Base-by-base conservation (phyloP, 2,888 invertebrate genomes). In the Pollenia angustigena region DNA sequence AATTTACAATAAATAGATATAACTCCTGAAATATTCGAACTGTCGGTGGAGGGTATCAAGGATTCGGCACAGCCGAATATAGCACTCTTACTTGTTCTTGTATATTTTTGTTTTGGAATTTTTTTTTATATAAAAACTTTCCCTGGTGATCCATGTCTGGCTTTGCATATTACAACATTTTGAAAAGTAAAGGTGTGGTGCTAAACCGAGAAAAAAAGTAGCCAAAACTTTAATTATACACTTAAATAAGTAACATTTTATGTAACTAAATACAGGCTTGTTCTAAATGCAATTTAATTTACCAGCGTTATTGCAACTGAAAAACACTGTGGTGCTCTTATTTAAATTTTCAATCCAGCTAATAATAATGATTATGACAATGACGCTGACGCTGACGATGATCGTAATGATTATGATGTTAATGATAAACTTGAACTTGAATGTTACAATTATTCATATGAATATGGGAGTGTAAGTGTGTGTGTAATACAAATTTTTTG, bases 381-480 rank as follows among this genome's bases (percentile, higher is more conserved):
- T 40, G 56, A 64, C 44, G 32, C 44, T 12, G 32, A 54, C 40
- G 46, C 52, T 62, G 16, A 54, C 54, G n/a, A 48, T 50, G 16
- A 54, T 58, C 18, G 60, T 68, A 54, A 32, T 75, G 18, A 56
- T 74, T n/a, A 54, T 50, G 16, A 44, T 84, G 56, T 14, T 58
- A 42, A 78, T 78, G 83, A 81, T 84, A 76, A 87, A 87, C 86
- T 87, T 87, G 86, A 87, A 87, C 86, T 87, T 87, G 86, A 84
- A 81, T 68, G 84, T 81, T 76, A 81, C 80, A 87, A 84, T 84
- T 87, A 87, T 87, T 78, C 83, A 76, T 75, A 81, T 48, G 56
- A 40, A 69, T 48, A 62, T 56, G 69, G 16, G n/a, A 48, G 48
- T 23, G 18, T 42, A 4, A 1, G 4, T 40, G 62, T 62, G 62